Evolutionary conservation across 2,113 vertebrate species (phyloP), one percentile per base, ranked within the genome.

Genomic region (Oreotragus oreotragus): DNA sequence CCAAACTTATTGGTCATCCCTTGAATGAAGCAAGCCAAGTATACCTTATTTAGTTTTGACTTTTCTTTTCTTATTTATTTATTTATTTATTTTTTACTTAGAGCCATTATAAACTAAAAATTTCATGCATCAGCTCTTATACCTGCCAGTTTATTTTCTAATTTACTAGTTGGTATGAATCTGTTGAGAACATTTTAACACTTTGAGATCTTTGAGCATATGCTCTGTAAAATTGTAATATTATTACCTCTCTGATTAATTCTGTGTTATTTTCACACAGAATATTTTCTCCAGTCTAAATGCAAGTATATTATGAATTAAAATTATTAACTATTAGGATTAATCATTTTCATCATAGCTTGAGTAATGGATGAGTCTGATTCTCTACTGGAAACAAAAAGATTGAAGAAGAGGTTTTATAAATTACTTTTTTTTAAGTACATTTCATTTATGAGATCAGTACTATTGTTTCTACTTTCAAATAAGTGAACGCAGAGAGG

Each of bases 241-340:
- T 23, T 84, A 89, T 47, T 53, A 43, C 2, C 23, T 96, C 43
- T 86, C 16, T 93, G 17, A 66, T 60, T 94, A 94, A 60, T 23
- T 81, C 17, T 49, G 16, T 39, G 27, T 90, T 85, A 62, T 92
- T 92, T 81, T 92, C 14, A 60, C 39, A 64, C 6, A 64, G 15
- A 89, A 57, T 62, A 64, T 39, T 80, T 76, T 8, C n/a, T 45
- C 17, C 73, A 53, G 7, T 85, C 33, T 94, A 88, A 73, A 89
- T 57, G 4, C 51, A 80, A 83, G 5, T 57, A 25, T 57, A 83
- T 51, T 91, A 16, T 96, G 33, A 96, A 86, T 90, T 89, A 64
- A 84, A 96, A 79, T 51, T 45, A 89, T 43, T 95, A 95, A 85
- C 30, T 79, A 43, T 88, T 96, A 88, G 7, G 17, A 91, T 85